Percentiles rank a stretch among this genome's conserved stretches.
Evolutionary conservation across 35 echinoderm and acorn worm species (phyloP).

Genomic region (Heliocidaris tuberculata): DNA sequence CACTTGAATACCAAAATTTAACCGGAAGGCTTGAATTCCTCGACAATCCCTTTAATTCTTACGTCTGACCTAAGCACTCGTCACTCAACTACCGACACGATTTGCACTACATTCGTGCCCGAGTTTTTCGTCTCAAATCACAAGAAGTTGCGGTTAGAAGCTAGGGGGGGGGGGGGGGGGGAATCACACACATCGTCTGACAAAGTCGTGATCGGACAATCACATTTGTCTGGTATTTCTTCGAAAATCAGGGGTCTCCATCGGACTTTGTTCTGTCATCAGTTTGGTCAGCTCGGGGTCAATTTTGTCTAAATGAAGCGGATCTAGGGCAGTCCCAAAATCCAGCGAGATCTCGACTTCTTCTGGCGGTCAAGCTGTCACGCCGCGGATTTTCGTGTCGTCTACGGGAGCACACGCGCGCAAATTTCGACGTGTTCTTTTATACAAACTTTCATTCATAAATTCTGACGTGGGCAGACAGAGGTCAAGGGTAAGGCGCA

Average conservation of each 20-base stretch:
- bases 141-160: background rate
- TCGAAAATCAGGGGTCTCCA: background rate
- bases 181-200: background rate
- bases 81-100: constrained; percentile 15
- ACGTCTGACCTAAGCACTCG: background rate
- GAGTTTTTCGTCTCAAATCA: background rate
- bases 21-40: background rate
- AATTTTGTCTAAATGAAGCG: constrained; percentile 49
- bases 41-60: background rate
- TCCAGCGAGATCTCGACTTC: background rate
- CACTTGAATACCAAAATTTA: background rate
- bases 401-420: background rate
- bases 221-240: constrained; percentile 20
- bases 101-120: constrained; percentile 28
- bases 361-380: constrained; percentile 19
- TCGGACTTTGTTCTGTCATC: background rate
- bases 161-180: too few species aligned
- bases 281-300: constrained; percentile 34
- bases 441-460: constrained; percentile 9
- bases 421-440: background rate
- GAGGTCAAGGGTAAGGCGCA: constrained; percentile 31
- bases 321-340: constrained; percentile 47
- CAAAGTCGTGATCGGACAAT: constrained; percentile 40
- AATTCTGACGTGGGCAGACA: constrained; percentile 13
- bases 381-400: background rate